phyloP scores from a whole-genome alignment of 35 echinoderm and acorn worm species.

The Chiridota heheva region DNA sequence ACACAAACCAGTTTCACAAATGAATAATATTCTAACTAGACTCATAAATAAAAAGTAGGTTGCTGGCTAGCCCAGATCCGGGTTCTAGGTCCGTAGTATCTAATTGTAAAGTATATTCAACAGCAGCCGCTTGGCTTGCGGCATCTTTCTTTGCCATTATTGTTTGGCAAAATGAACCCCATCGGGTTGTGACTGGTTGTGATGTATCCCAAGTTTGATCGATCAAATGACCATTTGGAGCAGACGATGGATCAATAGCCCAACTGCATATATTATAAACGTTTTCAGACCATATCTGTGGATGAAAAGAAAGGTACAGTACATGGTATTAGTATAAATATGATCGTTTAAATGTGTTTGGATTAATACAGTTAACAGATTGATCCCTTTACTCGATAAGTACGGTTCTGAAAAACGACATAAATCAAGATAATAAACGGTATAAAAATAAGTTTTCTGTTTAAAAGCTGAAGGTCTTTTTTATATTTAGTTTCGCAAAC shows the following conservation, averaged over 20 bases:
- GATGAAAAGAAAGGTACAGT: neutral
- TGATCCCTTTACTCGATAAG: no score
- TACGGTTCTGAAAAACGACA: no score
- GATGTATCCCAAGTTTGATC: slow-evolving; percentile 47
- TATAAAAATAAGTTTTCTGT: no score
- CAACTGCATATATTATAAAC: slow-evolving; percentile 75
- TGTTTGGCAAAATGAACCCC: slow-evolving; percentile 71
- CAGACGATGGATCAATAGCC: slow-evolving; percentile 68
- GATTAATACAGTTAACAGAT: no score
- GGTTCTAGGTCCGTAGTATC: slow-evolving; percentile 62
- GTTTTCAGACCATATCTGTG: slow-evolving; percentile 71
- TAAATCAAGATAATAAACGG: no score
- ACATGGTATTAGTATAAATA: neutral
- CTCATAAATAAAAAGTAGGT: slow-evolving; percentile 84
- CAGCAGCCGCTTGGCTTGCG: slow-evolving; percentile 27
- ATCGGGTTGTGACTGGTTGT: slow-evolving; percentile 65
- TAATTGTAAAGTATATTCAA: slow-evolving; percentile 36
- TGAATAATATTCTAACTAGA: no score
- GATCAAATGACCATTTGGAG: slow-evolving; percentile 58
- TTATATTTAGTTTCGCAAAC: no score
- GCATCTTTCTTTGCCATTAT: slow-evolving; percentile 52
- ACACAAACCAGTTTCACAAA: no score
- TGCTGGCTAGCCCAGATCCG: slow-evolving; percentile 82
- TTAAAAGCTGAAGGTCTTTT: no score
- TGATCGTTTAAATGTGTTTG: neutral